Evolutionary conservation across 1,140 invertebrate species (phyloP), one percentile per base, ranked within the genome.

Genomic region (Bombus turneri): DNA sequence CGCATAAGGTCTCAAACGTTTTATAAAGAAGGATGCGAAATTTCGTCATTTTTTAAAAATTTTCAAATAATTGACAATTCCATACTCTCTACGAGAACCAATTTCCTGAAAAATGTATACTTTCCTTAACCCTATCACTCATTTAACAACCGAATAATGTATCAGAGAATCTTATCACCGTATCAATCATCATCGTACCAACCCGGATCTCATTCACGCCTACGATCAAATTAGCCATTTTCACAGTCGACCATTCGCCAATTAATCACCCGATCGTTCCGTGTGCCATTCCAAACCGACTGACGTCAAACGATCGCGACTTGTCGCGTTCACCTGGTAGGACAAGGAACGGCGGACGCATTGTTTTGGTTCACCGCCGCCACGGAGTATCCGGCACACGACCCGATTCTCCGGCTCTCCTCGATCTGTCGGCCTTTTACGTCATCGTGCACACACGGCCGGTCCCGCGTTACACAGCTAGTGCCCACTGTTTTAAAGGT

Each of bases 301-400:
- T 89, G 88, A 89, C 88, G 88, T 89, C 87, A 88, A 88, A 75
- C 84, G 87, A 57, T 41, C 47, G 82, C 74, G 78, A 73, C 34
- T 81, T 74, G 71, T 81, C 83, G n/a, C 66, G 75, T 73, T 73
- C 77, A 73, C 83, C 78, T 73, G 77, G 57, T 10, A 22, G 31
- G 57, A 68, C 80, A 73, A 73, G 73, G 87, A 41, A 34, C 41
- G 34, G 18, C 77, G 74, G 53, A n/a, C 62, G 74, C 86, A 88
- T 86, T 86, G 77, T 77, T 71, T 83, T 83, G 59, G 81, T 71
- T 53, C 69, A 81, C 81, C 77, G 73, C 73, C 31, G 34, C 53
- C 12, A 6, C 37, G 22, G 6, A 62, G 73, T 82, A 89, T 89
- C 88, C 88, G 87, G 80, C 66, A 88, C 80, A 69, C 76, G 75